Percentiles rank a stretch among this genome's conserved stretches.
Evolutionary conservation across 2,888 invertebrate species (phyloP).

Genomic region (Scelioninae gen. 1): DNA sequence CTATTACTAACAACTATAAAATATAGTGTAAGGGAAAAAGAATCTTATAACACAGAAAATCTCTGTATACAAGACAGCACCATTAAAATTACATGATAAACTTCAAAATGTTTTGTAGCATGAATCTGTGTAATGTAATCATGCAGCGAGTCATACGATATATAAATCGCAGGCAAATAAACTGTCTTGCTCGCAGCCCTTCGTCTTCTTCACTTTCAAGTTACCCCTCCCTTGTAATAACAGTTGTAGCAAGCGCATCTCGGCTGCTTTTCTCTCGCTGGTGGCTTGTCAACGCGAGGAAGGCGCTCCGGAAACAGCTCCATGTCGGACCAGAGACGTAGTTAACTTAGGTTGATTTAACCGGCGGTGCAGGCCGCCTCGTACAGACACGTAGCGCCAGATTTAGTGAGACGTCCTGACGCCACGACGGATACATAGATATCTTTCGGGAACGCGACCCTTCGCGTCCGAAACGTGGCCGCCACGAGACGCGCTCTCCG

Average conservation of each 20-base stretch:
- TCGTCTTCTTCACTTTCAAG: conserved; percentile 61
- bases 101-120: background rate
- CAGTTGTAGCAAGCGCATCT: conserved; percentile 59
- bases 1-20: no score
- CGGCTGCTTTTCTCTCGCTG: conserved; percentile 55
- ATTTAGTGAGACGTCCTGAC: conserved; percentile 84
- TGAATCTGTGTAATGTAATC: conserved; percentile 36
- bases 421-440: conserved; percentile 83
- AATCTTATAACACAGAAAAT: no score
- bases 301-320: conserved; percentile 79
- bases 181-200: conserved; percentile 44
- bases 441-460: conserved; percentile 81
- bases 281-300: conserved; percentile 75
- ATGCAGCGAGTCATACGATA: conserved; percentile 16
- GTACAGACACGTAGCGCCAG: conserved; percentile 83
- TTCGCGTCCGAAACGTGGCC: conserved; percentile 74
- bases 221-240: conserved; percentile 61
- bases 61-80: no score
- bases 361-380: conserved; percentile 74
- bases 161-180: conserved; percentile 57
- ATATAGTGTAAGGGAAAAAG: no score
- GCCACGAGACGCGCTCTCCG: conserved; percentile 75
- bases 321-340: conserved; percentile 82
- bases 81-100: conserved; percentile 5
- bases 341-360: conserved; percentile 83